Evolutionary conservation across 1,140 invertebrate genomes (phyloP), one percentile per base, ranked within the genome.

Genomic region (Heliothis virescens): DNA sequence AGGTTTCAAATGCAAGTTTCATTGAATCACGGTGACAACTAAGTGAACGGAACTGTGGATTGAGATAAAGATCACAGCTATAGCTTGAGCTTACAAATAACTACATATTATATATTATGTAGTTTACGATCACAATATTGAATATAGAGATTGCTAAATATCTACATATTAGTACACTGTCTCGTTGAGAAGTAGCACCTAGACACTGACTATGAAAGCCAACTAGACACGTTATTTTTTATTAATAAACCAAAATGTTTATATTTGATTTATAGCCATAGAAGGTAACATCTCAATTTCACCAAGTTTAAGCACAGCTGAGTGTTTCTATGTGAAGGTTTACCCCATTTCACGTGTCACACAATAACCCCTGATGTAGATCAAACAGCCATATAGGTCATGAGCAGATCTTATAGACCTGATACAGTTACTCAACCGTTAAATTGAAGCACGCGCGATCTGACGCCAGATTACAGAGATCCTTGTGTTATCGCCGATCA

Each of bases 361-460:
- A 41, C 34, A 41, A 41, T 41, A 41, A 41, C 74, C 50, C 60
- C 65, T 48, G 74, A 76, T 53, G 50, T 63, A 29, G 60, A 76
- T 76, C 60, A 34, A 52, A 16, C 7, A 18, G 41, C 10, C 21
- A 76, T 76, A 65, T 65, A 55, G 74, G 74, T 15, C 74, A 75
- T 9, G n/a, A 53, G 48, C 74, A 76, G 74, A 76, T 76, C 48
- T 52, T 65, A 16, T 16, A 50, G 74, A 76, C 63, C 63, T 15
- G 21, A 50, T 76, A 62, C 50, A 47, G 59, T 75, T 76, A 65
- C 74, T 65, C 74, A 76, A 76, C 48, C 26, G 60, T 76, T 50
- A 76, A 65, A 50, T 65, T 53, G 74, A 76, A 29, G 74, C 74
- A 76, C 57, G 60, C 47, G 26, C 15, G 59, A 76, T 76, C 74